Evolutionary conservation across 2,113 vertebrate species (phyloP), one percentile per base, ranked within the genome.

Genomic region (Malurus melanocephalus): DNA sequence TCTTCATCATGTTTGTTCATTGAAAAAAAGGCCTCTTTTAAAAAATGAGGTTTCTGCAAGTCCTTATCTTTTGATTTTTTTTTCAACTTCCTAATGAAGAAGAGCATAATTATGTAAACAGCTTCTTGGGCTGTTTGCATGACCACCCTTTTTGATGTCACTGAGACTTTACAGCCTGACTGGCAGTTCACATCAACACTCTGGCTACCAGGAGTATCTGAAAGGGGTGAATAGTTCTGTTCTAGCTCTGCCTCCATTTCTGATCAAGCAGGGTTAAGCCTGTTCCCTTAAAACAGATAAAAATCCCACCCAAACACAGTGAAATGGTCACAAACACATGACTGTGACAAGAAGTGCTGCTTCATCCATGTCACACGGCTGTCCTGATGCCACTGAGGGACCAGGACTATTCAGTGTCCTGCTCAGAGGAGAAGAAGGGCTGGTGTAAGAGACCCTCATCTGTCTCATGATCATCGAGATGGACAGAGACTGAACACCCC

Each of bases 1-100:
- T n/a, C 5, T 76, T 65, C 10, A 56, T 26, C 32, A 20, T 21
- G 10, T 46, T 61, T 57, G 11, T 16, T 72, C 15, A 35, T 28
- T 24, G 8, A 7, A 35, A 75, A 75, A 48, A 28, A 4, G 28
- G 4, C 19, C 20, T 11, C 2, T 11, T 27, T 26, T 45, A 20
- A 56, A 22, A 35, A 33, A 30, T 0, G 0, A 60, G 3, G 8
- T 71, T 74, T 80, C n/a, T 23, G 18, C 3, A 55, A 16, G 27
- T 40, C 55, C 8, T 62, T 48, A 5, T 61, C 13, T 51, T 64
- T 66, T 2, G 16, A 24, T 35, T 3, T 35, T 51, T 66, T 80
- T 62, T 46, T 16, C 12, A 40, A 24, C 19, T 73, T 92, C 11
- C 30, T 67, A 46, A 61, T 22, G 53, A 72, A 86, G 45, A 16